Evolutionary conservation across 2,113 vertebrate genomes (phyloP), one percentile per base, ranked within the genome.

Genomic region (Myiagra hebetior): DNA sequence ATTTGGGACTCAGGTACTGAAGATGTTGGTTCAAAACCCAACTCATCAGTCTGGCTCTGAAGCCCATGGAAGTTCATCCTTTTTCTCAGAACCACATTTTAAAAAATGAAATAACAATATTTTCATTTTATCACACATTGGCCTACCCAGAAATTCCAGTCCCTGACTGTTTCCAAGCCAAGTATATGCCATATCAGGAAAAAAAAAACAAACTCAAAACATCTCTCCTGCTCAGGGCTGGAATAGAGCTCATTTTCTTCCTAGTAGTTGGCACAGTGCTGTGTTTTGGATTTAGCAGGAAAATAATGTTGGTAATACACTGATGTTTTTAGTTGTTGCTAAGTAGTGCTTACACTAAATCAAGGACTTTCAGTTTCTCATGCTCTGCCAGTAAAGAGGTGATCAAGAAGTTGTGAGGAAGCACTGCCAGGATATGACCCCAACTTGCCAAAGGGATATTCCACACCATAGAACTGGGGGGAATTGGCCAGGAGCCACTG

Each of bases 151-250:
- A 52, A 13, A 27, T 44, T 64, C n/a, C 21, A 22, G 39, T 39
- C 19, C 24, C 44, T 68, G 14, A 35, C 31, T 47, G 23, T 50
- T 90, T 85, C 41, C 8, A 44, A 88, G 30, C 11, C 56, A 74
- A 0, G 0, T 33, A 72, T 41, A 26, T 8, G 6, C 28, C 9
- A 2, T 24, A 63, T 8, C 10, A 30, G 46, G 37, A 1, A 6
- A 70, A 64, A 70, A 64, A 69, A n/a, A 20, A 3, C 33, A 37
- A 55, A 11, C 13, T 11, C 55, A 23, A 68, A 75, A 30, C 30
- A 77, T 42, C 8, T 69, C 35, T 76, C 42, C 64, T 70, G 41
- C 10, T 23, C 37, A 42, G 47, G 15, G 55, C 62, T 69, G 35
- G 35, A 31, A 19, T 10, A 63, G 31, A 49, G 56, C 15, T 63